Evolutionary conservation across 2,888 invertebrate species (phyloP), one percentile per base, ranked within the genome.

Genomic region (Caprella mutica): DNA sequence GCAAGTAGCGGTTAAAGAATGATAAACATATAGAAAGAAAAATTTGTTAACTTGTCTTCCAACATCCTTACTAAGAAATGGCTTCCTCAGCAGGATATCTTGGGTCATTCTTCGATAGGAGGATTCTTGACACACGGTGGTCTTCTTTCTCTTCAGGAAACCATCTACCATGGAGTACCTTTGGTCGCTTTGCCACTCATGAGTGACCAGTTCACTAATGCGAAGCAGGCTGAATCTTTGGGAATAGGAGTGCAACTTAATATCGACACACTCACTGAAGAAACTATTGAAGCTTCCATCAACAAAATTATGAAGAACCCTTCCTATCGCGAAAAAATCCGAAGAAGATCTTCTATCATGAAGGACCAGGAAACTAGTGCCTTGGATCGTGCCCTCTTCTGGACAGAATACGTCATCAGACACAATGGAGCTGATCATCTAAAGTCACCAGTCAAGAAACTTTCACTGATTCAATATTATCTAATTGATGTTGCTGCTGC

Each of bases 111-210:
- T 1, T 84, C 84, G 66, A 78, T 84, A 0, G 72, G 78, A 56
- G 80, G 79, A 0, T 85, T 83, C 67, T 76, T 85, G 65, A 81
- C 82, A 0, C 86, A 86, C 69, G 84, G 81, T 1, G 86, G 86
- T 0, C 78, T 84, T 68, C 76, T 85, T 67, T 82, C 85, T 51
- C 70, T 80, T 35, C 79, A 82, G 2, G 86, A 85, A 70, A 80
- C 82, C 0, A 77, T 79, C 1, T 77, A 80, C 66, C 79, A 79
- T 63, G 83, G 81, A 8, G 80, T 83, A 9, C 83, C 84, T 0
- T 74, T 82, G 55, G 70, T 84, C 5, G 73, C 79, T 1, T 77
- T 83, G 35, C 84, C 84, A 1, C 78, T 84, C 72, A 83, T 77
- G 67, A 84, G 83, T 5, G 84, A 84, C 72, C 84, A 84, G 70